Conservation (phyloP, 1,140 invertebrate genomes). For the Whitmania pigra region DNA sequence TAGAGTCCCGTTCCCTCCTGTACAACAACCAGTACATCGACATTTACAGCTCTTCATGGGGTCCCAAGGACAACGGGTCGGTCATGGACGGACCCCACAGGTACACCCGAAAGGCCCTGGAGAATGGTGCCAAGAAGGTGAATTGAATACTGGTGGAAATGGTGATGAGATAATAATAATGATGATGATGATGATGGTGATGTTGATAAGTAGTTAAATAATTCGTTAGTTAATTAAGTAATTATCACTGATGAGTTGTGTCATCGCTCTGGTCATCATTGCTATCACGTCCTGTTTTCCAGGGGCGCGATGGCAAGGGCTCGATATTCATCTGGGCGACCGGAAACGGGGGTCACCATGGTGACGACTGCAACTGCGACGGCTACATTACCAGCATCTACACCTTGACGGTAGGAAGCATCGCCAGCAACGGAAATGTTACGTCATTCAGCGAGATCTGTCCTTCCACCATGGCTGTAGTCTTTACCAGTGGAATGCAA, state of each 20-base stretch:
- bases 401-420: constrained; percentile 40
- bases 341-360: constrained; percentile 43
- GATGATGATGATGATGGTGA: neutral
- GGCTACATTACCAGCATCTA: constrained; percentile 43
- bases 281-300: neutral
- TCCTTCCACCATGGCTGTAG: constrained; percentile 41
- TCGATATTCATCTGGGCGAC: constrained; percentile 45
- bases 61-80: constrained; percentile 38
- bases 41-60: constrained; percentile 45
- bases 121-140: constrained; percentile 36
- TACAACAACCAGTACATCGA: constrained; percentile 37
- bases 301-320: constrained; percentile 42
- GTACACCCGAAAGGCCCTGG: constrained; percentile 34
- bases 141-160: neutral
- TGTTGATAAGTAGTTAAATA: neutral
- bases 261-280: neutral
- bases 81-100: constrained; percentile 38
- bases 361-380: constrained; percentile 43
- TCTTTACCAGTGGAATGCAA: constrained; percentile 38
- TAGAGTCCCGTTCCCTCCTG: constrained; percentile 33
- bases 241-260: too few species aligned
- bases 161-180: neutral
- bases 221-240: too few species aligned
- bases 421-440: constrained; percentile 34
- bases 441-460: constrained; percentile 44